Evolutionary conservation across 2,888 invertebrate species (phyloP).

Genomic region (Cosmorhoe ocellata): DNA sequence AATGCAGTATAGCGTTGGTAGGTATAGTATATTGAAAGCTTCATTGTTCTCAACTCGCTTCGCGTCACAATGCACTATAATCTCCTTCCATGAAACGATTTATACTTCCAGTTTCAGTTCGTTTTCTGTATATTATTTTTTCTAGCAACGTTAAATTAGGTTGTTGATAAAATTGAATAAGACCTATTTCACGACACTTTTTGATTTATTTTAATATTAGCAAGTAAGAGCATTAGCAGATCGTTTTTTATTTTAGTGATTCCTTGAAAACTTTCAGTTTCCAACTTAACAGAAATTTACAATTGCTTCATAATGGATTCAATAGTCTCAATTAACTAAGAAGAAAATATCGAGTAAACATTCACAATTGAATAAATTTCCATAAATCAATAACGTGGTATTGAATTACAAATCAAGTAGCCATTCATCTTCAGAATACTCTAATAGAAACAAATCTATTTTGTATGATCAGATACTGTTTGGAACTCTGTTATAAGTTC

Average conservation of each 20-base stretch:
- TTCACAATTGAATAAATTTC: constrained; percentile 14
- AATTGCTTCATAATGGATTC: constrained; percentile 1
- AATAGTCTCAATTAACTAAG: constrained; percentile 2
- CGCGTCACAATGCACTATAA: constrained; percentile 5
- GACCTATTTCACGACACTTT: too few relatives aligned
- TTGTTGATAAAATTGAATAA: too few relatives aligned
- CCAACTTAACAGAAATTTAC: background rate
- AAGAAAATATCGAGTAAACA: constrained; percentile 13
- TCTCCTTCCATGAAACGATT: constrained; percentile 7
- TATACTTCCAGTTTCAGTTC: background rate
- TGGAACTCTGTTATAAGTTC: constrained; percentile 34
- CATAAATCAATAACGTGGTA: constrained; percentile 19
- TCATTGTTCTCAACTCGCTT: constrained; percentile 29
- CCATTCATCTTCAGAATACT: constrained; percentile 14
- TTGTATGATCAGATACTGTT: too few relatives aligned
- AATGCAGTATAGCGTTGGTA: constrained; percentile 1
- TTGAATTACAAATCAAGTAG: constrained; percentile 29
- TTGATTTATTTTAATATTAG: too few relatives aligned
- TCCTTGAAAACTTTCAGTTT: background rate
- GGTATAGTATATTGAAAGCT: constrained; percentile 16
- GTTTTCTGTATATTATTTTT: background rate
- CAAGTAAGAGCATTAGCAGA: too few relatives aligned
- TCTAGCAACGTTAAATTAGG: too few relatives aligned
- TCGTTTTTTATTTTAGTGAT: too few relatives aligned
- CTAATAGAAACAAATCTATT: background rate